A percentile compares a stretch with the other conserved stretches of the same genome.
Conservation (phyloP, 2,888 invertebrate species). For the Teinopalpus imperialis region DNA sequence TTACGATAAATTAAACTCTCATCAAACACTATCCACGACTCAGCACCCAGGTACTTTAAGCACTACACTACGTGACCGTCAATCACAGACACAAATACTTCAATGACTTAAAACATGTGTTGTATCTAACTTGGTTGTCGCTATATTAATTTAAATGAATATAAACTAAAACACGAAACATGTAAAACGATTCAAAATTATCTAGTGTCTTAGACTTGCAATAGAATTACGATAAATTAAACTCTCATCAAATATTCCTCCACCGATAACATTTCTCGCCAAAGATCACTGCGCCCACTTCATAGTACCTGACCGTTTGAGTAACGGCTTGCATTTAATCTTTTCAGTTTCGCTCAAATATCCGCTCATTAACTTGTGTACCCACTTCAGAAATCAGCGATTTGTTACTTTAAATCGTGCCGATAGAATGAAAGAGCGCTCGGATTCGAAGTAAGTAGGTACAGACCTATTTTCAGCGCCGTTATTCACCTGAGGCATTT, state of each 20-base stretch:
- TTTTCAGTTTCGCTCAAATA: constrained; percentile 72
- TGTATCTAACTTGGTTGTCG: too few species aligned
- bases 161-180: too few species aligned
- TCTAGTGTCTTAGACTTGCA: too few species aligned
- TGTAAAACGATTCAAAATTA: too few species aligned
- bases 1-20: constrained; percentile 30
- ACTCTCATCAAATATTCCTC: constrained; percentile 37
- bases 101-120: too few species aligned
- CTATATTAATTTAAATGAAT: too few species aligned
- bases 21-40: too few species aligned
- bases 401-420: constrained; percentile 70
- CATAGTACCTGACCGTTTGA: constrained; percentile 54
- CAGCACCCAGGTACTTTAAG: too few species aligned
- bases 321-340: constrained; percentile 72
- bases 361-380: constrained; percentile 76
- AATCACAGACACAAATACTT: too few species aligned
- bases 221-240: constrained; percentile 18
- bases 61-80: too few species aligned
- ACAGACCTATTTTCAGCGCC: constrained; percentile 43
- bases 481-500: constrained; percentile 41
- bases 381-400: constrained; percentile 71
- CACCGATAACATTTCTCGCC: constrained; percentile 23
- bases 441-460: constrained; percentile 48
- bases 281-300: constrained; percentile 46
- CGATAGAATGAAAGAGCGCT: constrained; percentile 65